Evolutionary conservation across 2,113 vertebrate species (phyloP), one percentile per base, ranked within the genome.

Genomic region (Gymnobelideus leadbeateri): DNA sequence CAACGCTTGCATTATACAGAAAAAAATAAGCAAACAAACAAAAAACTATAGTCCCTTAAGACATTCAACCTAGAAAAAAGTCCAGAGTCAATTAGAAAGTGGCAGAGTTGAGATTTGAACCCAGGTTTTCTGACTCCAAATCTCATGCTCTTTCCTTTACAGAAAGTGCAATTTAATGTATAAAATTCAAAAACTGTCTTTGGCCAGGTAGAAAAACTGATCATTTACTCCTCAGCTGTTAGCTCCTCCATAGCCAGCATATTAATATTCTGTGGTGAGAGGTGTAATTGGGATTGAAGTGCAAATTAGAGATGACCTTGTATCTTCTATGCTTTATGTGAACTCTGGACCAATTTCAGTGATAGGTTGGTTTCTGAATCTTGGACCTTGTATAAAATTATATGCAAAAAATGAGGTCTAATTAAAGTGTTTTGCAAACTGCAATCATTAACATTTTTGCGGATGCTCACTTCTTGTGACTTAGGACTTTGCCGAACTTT

Each of bases 171-270:
- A 47, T 37, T 91, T 47, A 92, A 24, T 43, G 47, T 68, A 91
- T 52, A 89, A 50, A 84, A 95, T 84, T 68, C 94, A 94, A 46
- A 43, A 68, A 57, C 95, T 93, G 92, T 91, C 91, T 47, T 96
- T 84, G 92, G 7, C 94, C 77, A 96, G 96, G 91, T 50, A 93
- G 89, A 57, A 89, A 97, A 93, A 93, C 61, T 93, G 1, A 84
- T 61, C 95, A 77, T 91, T 0, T 43, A 9, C 95, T 98, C 96
- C 92, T 96, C 95, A 94, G 94, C 97, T 92, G 97, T 96, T 97
- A 96, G 91, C 96, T 93, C 95, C 92, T 89, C 37, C 19, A 43
- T 96, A 94, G 92, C 96, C 97, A 95, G 92, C 55, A 2, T 57
- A 52, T 93, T 92, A 52, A 92, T 96, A 91, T 91, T 96, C 84